These are phyloP conservation scores for Pongo abelii DNA, from an alignment of 2,113 vertebrate species.

Conservation along the genomic window DNA sequence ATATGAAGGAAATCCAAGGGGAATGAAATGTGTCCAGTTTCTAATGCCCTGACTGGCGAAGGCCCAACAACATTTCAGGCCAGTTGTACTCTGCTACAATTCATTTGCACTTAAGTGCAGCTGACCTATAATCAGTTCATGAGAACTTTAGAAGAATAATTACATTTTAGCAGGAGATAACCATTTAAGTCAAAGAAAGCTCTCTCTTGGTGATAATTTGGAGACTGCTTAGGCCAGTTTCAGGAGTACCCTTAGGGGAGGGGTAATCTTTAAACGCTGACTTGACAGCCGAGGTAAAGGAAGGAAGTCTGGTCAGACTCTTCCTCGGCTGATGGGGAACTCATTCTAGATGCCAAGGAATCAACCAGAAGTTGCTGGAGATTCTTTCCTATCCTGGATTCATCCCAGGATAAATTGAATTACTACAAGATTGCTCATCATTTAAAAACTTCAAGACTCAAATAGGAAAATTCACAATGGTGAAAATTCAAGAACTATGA, in stretches of 20 bases:
- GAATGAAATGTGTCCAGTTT: not conserved
- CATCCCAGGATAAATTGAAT: not conserved
- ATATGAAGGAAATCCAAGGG: not conserved
- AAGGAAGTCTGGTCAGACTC: not conserved
- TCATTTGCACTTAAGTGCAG: not conserved
- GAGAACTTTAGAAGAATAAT: not conserved
- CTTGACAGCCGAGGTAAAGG: not conserved
- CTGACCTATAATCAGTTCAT: not conserved
- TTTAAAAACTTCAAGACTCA: not conserved
- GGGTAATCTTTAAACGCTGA: not conserved
- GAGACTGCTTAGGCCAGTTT: not conserved
- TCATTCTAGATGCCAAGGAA: not conserved
- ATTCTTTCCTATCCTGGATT: not conserved
- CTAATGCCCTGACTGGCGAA: not conserved
- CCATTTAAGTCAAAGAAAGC: not conserved
- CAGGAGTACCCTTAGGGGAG: not conserved
- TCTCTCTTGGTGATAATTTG: not conserved
- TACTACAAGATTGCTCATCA: not conserved
- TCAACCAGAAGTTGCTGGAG: not conserved
- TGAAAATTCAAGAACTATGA: not conserved
- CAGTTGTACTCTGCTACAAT: not conserved
- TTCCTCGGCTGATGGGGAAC: not conserved
- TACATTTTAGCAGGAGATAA: slow-evolving; percentile 3
- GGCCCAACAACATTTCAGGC: not conserved
- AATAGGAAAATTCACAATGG: not conserved